Evolutionary conservation across 1,140 invertebrate genomes (phyloP).

Genomic region (Holcopasites calliopsidis): DNA sequence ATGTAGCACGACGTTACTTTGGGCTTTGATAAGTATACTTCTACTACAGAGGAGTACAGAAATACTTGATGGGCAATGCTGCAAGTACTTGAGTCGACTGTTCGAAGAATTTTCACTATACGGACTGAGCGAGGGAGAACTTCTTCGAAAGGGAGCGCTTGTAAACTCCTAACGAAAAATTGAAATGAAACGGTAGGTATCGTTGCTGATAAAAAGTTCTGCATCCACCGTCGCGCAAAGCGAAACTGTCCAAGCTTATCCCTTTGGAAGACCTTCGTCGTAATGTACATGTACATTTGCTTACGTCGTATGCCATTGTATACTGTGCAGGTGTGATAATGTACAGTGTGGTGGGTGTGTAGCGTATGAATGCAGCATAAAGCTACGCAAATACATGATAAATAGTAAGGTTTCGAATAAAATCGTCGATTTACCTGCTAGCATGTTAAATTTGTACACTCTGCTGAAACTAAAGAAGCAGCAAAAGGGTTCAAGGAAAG

Average conservation of each 20-base stretch:
- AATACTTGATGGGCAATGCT: conserved; percentile 33
- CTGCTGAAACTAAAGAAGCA: conserved; percentile 51
- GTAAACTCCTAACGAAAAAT: neutral
- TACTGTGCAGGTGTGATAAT: conserved; percentile 47
- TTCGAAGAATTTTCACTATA: neutral
- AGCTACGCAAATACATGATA: conserved; percentile 53
- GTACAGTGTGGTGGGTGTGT: conserved; percentile 53
- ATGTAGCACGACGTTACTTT: conserved; percentile 7
- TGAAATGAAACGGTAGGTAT: too few relatives aligned
- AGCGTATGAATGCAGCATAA: conserved; percentile 63
- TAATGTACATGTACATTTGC: neutral
- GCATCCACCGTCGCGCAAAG: too few relatives aligned
- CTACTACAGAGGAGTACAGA: conserved; percentile 28
- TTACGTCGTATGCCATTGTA: neutral
- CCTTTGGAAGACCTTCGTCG: neutral
- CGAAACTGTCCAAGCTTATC: too few relatives aligned
- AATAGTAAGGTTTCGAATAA: conserved; percentile 23
- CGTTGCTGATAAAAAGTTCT: too few relatives aligned
- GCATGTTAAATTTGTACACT: conserved; percentile 15
- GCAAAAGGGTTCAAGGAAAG: conserved; percentile 55
- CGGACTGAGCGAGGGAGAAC: neutral
- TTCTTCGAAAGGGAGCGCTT: neutral
- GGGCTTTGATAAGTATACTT: conserved; percentile 21
- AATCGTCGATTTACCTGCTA: conserved; percentile 50
- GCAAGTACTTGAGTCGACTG: neutral